Conservation (phyloP, 2,797 vertebrate genomes). For the Enteromius fasciolatus region DNA sequence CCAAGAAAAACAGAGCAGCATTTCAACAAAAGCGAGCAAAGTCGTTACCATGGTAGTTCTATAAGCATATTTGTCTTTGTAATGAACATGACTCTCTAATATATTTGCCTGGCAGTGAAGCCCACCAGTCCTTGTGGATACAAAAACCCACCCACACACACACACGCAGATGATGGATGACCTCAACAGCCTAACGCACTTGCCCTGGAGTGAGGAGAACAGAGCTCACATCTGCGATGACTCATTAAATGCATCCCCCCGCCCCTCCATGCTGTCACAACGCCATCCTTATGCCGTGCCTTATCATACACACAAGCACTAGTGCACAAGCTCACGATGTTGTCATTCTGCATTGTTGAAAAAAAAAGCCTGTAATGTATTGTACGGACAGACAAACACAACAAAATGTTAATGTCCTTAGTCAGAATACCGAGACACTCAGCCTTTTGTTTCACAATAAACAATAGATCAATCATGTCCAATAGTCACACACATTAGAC, state of each 20-base stretch:
- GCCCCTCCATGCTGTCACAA: constrained; percentile 44
- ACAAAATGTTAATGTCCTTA: background rate
- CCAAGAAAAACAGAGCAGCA: background rate
- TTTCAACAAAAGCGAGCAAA: background rate
- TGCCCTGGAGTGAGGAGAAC: constrained; percentile 46
- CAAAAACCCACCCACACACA: constrained; percentile 36
- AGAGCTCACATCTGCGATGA: constrained; percentile 56
- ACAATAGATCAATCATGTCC: constrained; percentile 32
- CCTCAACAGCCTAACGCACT: constrained; percentile 52
- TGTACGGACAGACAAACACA: background rate
- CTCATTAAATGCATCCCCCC: constrained; percentile 42
- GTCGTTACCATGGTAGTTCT: constrained; percentile 41
- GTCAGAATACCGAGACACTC: constrained; percentile 4
- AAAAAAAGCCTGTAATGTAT: constrained; percentile 8
- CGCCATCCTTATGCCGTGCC: constrained; percentile 16
- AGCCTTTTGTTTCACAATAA: constrained; percentile 27
- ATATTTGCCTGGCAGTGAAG: constrained; percentile 39
- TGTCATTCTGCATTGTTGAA: constrained; percentile 11
- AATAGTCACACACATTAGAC: constrained; percentile 7
- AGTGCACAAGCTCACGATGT: constrained; percentile 3
- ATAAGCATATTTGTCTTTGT: constrained; percentile 44
- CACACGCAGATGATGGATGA: constrained; percentile 56
- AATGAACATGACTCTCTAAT: constrained; percentile 46
- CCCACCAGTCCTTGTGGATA: constrained; percentile 25
- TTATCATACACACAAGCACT: constrained; percentile 34